A percentile compares a stretch with the other conserved stretches of the same genome.
These are phyloP conservation scores for Xenopus laevis DNA, from an alignment of 2,113 vertebrate genomes.

Conservation along the genomic window DNA sequence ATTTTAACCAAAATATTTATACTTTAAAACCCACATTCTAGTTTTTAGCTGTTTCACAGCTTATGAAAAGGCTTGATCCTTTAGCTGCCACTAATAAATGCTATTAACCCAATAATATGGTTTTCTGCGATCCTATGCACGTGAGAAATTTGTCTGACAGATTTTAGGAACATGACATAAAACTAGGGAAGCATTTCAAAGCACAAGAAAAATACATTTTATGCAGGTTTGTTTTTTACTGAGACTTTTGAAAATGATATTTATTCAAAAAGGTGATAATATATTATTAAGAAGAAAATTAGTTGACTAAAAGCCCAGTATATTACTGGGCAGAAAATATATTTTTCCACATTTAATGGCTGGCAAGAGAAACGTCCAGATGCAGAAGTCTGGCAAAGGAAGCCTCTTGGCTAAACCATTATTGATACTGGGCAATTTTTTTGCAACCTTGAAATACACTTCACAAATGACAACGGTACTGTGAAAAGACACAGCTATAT, in stretches of 20 bases:
- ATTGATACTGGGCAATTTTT: slow-evolving; percentile 36
- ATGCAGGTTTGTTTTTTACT: background rate
- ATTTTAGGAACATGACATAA: background rate
- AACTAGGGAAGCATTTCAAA: too few species aligned
- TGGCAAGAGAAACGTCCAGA: slow-evolving; percentile 32
- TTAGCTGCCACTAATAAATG: too few species aligned
- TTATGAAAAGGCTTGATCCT: too few species aligned
- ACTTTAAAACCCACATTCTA: too few species aligned
- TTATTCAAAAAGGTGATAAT: slow-evolving; percentile 8
- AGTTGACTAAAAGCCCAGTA: slow-evolving; percentile 34
- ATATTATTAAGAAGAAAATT: background rate
- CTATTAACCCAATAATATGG: too few species aligned
- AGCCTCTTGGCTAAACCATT: slow-evolving; percentile 29
- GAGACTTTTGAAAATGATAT: background rate
- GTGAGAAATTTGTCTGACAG: too few species aligned
- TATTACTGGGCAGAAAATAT: slow-evolving; percentile 28
- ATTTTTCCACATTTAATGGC: slow-evolving; percentile 33
- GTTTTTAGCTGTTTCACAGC: too few species aligned
- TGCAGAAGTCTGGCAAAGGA: slow-evolving; percentile 34
- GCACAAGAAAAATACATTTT: background rate
- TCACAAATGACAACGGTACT: slow-evolving; percentile 26
- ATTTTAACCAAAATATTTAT: too few species aligned
- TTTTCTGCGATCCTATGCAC: too few species aligned
- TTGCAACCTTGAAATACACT: slow-evolving; percentile 39
- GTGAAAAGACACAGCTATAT: slow-evolving; percentile 7